Evolutionary conservation across 2,888 invertebrate genomes (phyloP), one percentile per base, ranked within the genome.

Genomic region (Xylophagus ater): DNA sequence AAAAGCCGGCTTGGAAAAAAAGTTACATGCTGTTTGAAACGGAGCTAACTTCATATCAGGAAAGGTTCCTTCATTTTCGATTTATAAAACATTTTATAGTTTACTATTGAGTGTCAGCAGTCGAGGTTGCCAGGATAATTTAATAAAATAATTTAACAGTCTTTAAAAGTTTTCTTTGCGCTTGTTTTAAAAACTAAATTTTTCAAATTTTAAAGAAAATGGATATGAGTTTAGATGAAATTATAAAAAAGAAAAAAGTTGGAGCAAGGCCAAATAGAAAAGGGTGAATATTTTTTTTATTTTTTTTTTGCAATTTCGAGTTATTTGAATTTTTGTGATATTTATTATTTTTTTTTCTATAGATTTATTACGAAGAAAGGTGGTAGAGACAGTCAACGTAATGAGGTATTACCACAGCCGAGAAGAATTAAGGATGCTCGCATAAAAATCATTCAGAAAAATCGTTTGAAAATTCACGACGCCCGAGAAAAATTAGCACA

Each of bases 401-500:
- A n/a, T n/a, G n/a, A n/a, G n/a, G n/a, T n/a, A n/a, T n/a, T n/a
- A n/a, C n/a, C n/a, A n/a, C n/a, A n/a, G n/a, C n/a, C 13, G n/a
- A 24, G 10, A 8, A 36, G 13, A 29, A 48, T 70, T 20, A 62
- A 66, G 4, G 87, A 87, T 68, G 87, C 85, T 13, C 72, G 87
- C 34, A 74, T 81, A 48, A 82, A 79, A 62, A 81, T 87, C 26
- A 78, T 85, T 48, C 76, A 78, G 33, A 85, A 82, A 53, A 84
- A 84, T 56, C 72, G 85, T 34, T 74, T 71, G 33, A 78, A 78
- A 53, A 76, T 87, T 18, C 72, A 72, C 1, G 87, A 88, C 69
- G 87, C 87, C 1, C 69, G 87, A 43, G 87, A 88, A 49, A 81
- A 83, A 52, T 65, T 88, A 36, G 76, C 77, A 4, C 77, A 82